phyloP scores from a whole-genome alignment of 2,888 invertebrate genomes.

The Spisula solida region DNA sequence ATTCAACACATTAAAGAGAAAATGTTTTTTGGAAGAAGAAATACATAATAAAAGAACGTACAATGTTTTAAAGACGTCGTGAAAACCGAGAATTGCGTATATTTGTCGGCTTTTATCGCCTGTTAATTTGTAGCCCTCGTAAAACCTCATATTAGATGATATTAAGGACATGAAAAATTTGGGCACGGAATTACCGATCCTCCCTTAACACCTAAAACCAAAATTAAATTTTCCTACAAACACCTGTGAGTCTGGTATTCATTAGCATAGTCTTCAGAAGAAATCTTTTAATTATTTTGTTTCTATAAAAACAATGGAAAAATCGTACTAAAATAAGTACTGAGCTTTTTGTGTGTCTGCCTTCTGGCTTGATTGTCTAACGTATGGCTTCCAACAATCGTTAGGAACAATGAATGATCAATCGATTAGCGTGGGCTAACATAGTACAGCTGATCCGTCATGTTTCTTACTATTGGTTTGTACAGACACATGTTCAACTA shows the following conservation, averaged over 20 bases:
- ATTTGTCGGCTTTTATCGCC: conserved; percentile 44
- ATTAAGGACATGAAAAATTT: conserved; percentile 29
- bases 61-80: conserved; percentile 15
- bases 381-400: neutral
- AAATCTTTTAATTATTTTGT: conserved; percentile 5
- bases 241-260: conserved; percentile 57
- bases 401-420: neutral
- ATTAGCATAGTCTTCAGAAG: conserved; percentile 29
- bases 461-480: too few species aligned
- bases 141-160: conserved; percentile 26
- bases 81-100: conserved; percentile 22
- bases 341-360: conserved; percentile 17
- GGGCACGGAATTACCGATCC: conserved; percentile 33
- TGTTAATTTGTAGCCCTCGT: conserved; percentile 32
- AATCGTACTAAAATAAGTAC: neutral
- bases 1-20: neutral
- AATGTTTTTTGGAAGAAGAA: conserved; percentile 9
- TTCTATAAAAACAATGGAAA: conserved; percentile 19
- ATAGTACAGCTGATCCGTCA: too few species aligned
- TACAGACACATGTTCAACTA: too few species aligned
- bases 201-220: conserved; percentile 57
- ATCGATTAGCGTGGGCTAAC: too few species aligned
- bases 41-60: neutral
- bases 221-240: conserved; percentile 59
- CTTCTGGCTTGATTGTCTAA: neutral